These are phyloP conservation scores for Isichthys henryi DNA, from an alignment of 2,113 vertebrate species.

Conservation along the genomic window DNA sequence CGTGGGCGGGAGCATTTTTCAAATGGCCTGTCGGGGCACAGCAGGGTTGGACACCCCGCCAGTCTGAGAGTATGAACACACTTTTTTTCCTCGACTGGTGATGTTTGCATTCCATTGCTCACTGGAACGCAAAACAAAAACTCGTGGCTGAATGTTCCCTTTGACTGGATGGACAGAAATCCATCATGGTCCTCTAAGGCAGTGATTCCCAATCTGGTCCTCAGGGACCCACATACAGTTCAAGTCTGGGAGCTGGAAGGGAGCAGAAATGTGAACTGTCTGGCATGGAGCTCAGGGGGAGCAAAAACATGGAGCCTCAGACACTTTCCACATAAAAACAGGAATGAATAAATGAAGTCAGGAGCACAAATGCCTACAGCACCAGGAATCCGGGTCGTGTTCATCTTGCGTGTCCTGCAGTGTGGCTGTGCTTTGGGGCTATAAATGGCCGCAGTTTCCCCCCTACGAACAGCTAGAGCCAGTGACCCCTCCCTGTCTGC, in stretches of 20 bases:
- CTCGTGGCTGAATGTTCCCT: background rate
- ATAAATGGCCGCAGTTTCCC: background rate
- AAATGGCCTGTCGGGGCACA: conserved; percentile 17
- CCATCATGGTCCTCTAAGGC: background rate
- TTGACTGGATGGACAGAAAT: background rate
- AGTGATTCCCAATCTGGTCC: background rate
- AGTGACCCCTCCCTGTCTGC: background rate
- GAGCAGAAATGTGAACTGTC: background rate
- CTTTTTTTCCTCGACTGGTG: background rate
- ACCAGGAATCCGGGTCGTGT: background rate
- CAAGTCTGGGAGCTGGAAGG: background rate
- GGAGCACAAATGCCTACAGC: background rate
- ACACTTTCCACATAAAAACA: background rate
- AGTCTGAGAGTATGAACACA: conserved; percentile 19
- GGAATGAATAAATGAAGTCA: background rate
- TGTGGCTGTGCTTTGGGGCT: background rate
- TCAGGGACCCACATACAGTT: background rate
- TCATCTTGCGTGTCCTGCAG: background rate
- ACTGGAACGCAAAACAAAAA: background rate
- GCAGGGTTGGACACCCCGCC: conserved; percentile 33
- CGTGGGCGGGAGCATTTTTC: conserved; percentile 16
- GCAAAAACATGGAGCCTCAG: background rate
- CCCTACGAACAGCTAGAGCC: background rate
- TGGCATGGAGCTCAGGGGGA: background rate
- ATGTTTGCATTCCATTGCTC: background rate